Percentiles rank a stretch among this genome's conserved stretches.
Evolutionary conservation across 2,113 vertebrate genomes (phyloP).

Genomic region (Nyctereutes procyonoides): DNA sequence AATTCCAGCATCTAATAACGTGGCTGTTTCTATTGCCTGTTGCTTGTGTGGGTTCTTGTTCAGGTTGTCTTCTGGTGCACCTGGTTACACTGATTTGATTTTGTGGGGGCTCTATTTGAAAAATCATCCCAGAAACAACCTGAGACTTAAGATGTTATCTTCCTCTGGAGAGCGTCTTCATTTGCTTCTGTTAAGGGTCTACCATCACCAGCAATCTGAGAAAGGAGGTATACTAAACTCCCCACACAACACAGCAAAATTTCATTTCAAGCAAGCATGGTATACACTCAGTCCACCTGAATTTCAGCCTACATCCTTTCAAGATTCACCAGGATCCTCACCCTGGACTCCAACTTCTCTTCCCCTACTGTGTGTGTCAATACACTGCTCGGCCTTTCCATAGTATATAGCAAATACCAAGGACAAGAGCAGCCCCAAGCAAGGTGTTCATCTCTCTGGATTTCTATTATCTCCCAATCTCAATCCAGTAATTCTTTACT

Average conservation of each 20-base stretch:
- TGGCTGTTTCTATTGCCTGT: neutral
- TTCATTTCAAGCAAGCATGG: neutral
- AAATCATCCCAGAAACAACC: neutral
- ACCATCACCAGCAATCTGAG: neutral
- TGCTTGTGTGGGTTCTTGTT: neutral
- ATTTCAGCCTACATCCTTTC: neutral
- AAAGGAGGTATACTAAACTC: neutral
- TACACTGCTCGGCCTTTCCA: neutral
- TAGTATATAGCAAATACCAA: neutral
- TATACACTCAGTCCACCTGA: fast-evolving
- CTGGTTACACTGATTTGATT: neutral
- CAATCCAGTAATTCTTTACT: neutral
- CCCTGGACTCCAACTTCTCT: neutral
- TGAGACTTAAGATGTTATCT: neutral
- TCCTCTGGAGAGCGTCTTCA: neutral
- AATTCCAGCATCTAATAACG: neutral
- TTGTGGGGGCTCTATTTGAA: neutral
- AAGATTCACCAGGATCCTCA: neutral
- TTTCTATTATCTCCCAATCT: neutral
- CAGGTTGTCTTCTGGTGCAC: neutral
- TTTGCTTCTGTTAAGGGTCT: neutral
- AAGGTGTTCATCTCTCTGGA: neutral
- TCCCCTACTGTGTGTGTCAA: neutral
- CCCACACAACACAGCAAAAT: no score
- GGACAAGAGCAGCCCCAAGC: neutral